A percentile compares a stretch with the other conserved stretches of the same genome.
Evolutionary conservation across 2,797 vertebrate genomes (phyloP).

Genomic region (Psittacula echo): DNA sequence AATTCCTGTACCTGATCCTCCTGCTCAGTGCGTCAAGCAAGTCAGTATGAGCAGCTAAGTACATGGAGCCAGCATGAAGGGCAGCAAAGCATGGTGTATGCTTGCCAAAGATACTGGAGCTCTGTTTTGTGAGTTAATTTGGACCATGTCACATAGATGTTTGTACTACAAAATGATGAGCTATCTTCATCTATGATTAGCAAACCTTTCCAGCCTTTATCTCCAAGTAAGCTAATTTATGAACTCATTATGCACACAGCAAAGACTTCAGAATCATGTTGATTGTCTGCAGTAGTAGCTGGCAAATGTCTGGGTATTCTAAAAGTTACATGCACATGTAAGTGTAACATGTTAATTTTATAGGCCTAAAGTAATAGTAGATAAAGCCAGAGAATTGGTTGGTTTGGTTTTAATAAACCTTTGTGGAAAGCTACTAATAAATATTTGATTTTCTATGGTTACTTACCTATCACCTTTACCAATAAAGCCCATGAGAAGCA

Average conservation of each 20-base stretch:
- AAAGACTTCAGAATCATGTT: background rate
- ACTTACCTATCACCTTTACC: constrained; percentile 92
- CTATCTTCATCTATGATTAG: background rate
- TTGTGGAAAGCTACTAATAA: background rate
- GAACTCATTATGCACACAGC: background rate
- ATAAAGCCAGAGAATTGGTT: background rate
- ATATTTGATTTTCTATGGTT: background rate
- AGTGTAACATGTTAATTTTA: background rate
- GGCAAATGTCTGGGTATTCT: background rate
- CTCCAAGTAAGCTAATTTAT: background rate
- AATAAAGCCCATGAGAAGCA: constrained; percentile 95
- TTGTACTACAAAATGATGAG: background rate
- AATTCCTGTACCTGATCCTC: background rate
- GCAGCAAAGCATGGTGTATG: background rate
- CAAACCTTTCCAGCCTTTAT: background rate
- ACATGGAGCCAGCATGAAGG: background rate
- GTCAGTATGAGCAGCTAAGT: background rate
- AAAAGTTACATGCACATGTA: background rate
- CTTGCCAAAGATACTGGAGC: background rate
- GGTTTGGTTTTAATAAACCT: background rate
- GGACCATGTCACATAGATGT: background rate
- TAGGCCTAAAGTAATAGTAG: background rate
- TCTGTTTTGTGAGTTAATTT: background rate
- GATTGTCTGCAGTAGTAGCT: background rate
- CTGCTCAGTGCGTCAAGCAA: background rate